A percentile compares a stretch with the other conserved stretches of the same genome.
Evolutionary conservation across 2,797 vertebrate species (phyloP).

Genomic region (Sparus aurata): DNA sequence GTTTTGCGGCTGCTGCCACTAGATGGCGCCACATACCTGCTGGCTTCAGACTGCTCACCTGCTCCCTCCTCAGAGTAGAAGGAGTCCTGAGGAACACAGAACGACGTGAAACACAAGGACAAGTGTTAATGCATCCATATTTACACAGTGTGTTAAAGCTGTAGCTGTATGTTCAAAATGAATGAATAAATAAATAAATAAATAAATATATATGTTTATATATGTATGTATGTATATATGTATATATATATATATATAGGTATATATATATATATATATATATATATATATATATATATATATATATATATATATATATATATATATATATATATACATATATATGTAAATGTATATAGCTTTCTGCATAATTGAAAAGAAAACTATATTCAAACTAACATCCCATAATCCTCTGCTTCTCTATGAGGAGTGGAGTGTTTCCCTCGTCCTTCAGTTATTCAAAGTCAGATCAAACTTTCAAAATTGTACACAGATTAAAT

Average conservation of each 20-base stretch:
- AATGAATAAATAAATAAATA: no score
- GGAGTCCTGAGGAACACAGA: background rate
- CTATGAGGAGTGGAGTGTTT: background rate
- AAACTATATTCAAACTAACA: background rate
- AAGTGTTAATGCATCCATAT: background rate
- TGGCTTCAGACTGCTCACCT: background rate
- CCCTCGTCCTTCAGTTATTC: background rate
- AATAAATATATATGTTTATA: no score
- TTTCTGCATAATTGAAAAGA: background rate
- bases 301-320: no score
- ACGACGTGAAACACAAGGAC: background rate
- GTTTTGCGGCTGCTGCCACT: constrained; percentile 48
- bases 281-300: no score
- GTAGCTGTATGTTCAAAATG: background rate
- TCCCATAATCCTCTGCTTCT: background rate
- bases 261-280: no score
- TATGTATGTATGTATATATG: no score
- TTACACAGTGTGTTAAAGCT: background rate
- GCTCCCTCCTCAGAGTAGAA: background rate
- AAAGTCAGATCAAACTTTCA: no score
- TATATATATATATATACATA: no score
- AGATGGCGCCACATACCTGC: constrained; percentile 60
- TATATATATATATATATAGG: no score
- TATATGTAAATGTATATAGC: no score
- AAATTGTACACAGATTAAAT: no score